Percentiles rank a stretch among this genome's conserved stretches.
Conservation (phyloP, 2,888 invertebrate genomes). For the Proisotoma minuta region DNA sequence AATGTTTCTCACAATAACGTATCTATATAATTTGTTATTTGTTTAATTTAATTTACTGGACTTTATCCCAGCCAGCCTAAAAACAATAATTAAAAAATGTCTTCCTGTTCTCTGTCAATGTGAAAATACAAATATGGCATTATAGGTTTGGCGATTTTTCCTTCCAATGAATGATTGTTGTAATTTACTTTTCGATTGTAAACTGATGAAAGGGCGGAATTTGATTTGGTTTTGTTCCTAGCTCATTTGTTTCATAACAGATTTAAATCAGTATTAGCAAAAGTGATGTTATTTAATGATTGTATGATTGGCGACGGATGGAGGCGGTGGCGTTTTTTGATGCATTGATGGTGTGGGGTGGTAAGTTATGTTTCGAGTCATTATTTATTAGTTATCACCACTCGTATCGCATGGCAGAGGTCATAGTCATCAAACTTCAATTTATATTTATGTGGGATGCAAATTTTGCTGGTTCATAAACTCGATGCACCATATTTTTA, state of each 20-base stretch:
- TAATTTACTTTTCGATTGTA: slow-evolving; percentile 2
- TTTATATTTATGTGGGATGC: slow-evolving; percentile 4
- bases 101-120: no score
- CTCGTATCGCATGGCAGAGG: slow-evolving; percentile 1
- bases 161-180: no score
- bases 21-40: no score
- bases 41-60: no score
- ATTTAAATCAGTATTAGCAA: background rate
- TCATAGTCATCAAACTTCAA: slow-evolving; percentile 3
- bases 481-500: no score
- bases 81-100: no score
- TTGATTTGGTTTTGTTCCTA: background rate
- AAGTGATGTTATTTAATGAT: background rate
- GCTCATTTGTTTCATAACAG: slow-evolving; percentile 2
- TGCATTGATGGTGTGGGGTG: background rate
- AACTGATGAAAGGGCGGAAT: slow-evolving; percentile 11
- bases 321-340: slow-evolving; percentile 1
- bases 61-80: no score
- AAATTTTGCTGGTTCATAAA: no score
- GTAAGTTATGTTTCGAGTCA: background rate
- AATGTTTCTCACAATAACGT: no score
- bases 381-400: background rate
- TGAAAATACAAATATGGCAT: no score
- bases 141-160: no score
- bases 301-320: no score